phyloP scores from a whole-genome alignment of 2,888 invertebrate genomes.

The Microctonus brassicae region DNA sequence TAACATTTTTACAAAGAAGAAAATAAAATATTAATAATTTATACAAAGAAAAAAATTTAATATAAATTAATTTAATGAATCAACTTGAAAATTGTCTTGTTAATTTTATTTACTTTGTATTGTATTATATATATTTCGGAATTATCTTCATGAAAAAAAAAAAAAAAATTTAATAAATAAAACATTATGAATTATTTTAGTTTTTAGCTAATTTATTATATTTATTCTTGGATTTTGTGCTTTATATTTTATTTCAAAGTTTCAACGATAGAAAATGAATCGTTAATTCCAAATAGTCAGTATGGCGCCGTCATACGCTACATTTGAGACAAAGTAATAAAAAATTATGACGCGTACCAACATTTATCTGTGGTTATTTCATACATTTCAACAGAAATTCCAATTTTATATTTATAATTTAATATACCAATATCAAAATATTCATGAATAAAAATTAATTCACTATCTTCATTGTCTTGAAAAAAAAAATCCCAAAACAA shows the following conservation, averaged over 20 bases:
- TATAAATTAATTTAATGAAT: no score
- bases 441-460: neutral
- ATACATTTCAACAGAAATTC: neutral
- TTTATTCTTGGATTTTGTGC: no score
- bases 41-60: no score
- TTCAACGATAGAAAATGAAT: neutral
- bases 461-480: neutral
- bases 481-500: neutral
- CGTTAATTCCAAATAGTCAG: constrained; percentile 13
- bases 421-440: neutral
- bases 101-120: no score
- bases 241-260: neutral
- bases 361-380: neutral
- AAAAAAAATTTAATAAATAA: no score
- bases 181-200: no score
- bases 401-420: neutral
- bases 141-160: accelerated
- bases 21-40: no score
- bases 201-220: no score
- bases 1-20: no score
- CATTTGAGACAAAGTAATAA: neutral
- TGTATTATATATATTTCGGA: no score
- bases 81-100: no score
- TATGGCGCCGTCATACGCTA: neutral
- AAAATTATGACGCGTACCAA: constrained; percentile 11